Percentiles rank a stretch among this genome's conserved stretches.
These are phyloP conservation scores for Heliothis subflexa DNA, from an alignment of 1,140 invertebrate species.

Conservation along the genomic window DNA sequence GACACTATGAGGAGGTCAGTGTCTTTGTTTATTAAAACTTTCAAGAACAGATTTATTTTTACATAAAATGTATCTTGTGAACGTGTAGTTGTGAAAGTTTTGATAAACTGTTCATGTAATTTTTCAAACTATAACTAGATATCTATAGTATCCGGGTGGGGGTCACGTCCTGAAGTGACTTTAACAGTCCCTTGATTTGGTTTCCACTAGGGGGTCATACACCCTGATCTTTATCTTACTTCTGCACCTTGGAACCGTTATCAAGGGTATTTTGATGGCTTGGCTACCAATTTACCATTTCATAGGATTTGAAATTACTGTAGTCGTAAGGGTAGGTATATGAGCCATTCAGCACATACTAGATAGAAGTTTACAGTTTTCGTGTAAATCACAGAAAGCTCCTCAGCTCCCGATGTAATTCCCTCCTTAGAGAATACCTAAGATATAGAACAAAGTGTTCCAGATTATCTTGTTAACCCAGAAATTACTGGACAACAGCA, in stretches of 20 bases:
- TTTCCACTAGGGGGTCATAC: constrained; percentile 82
- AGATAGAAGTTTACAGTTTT: too few relatives aligned
- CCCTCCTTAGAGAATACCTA: background rate
- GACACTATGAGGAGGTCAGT: too few relatives aligned
- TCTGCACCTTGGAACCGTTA: constrained; percentile 74
- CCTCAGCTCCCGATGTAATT: background rate
- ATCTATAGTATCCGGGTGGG: constrained; percentile 48
- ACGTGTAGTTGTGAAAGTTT: too few relatives aligned
- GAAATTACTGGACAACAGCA: constrained; percentile 71
- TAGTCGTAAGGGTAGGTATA: background rate
- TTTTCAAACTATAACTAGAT: constrained; percentile 33
- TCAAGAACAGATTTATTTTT: too few relatives aligned
- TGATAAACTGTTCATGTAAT: background rate
- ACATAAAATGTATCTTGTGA: too few relatives aligned
- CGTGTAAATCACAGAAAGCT: too few relatives aligned
- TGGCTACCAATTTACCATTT: constrained; percentile 5
- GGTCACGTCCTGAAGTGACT: constrained; percentile 82
- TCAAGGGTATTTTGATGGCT: constrained; percentile 69
- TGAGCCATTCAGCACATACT: background rate
- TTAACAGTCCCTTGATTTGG: constrained; percentile 82
- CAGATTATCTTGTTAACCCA: constrained; percentile 66
- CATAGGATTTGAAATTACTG: background rate
- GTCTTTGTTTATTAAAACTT: too few relatives aligned
- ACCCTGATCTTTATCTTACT: constrained; percentile 72
- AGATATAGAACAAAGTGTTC: constrained; percentile 41